These are phyloP conservation scores for Gonocerus acuteangulatus DNA, from an alignment of 2,888 invertebrate genomes.

Conservation along the genomic window DNA sequence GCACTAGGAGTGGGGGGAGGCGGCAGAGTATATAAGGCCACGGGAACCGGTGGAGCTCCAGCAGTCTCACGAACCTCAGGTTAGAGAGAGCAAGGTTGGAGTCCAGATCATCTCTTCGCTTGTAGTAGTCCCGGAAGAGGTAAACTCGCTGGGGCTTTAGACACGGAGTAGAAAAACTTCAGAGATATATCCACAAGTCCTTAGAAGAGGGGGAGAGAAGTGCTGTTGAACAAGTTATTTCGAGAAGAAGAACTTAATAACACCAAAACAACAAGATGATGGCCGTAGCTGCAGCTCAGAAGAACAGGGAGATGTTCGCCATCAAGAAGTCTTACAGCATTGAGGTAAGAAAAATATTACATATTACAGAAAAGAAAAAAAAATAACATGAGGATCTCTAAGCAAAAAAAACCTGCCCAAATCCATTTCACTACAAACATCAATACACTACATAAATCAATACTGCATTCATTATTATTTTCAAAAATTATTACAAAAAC, in stretches of 20 bases:
- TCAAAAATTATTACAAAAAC: too few species aligned
- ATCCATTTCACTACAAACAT: too few species aligned
- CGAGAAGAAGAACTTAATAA: neutral
- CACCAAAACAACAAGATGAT: constrained; percentile 45
- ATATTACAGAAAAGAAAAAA: too few species aligned
- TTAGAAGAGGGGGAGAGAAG: constrained; percentile 20
- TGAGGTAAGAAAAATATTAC: constrained; percentile 68
- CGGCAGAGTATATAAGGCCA: constrained; percentile 2
- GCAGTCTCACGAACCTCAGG: constrained; percentile 24
- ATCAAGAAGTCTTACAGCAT: constrained; percentile 96
- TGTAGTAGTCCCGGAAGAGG: constrained; percentile 22
- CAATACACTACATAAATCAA: too few species aligned
- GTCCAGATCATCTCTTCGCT: neutral
- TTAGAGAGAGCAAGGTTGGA: neutral
- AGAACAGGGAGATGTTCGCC: constrained; percentile 92
- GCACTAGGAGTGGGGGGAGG: constrained; percentile 5
- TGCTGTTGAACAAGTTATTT: neutral
- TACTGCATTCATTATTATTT: too few species aligned
- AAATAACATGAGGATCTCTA: neutral
- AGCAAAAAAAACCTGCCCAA: neutral
- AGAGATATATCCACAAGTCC: neutral
- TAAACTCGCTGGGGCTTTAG: constrained; percentile 4
- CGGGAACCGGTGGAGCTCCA: neutral
- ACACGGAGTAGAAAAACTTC: neutral
- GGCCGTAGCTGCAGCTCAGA: constrained; percentile 86